Percentiles rank a stretch among this genome's conserved stretches.
These are phyloP conservation scores for Litoditis marina DNA, from an alignment of 2,888 invertebrate species.

Conservation along the genomic window DNA sequence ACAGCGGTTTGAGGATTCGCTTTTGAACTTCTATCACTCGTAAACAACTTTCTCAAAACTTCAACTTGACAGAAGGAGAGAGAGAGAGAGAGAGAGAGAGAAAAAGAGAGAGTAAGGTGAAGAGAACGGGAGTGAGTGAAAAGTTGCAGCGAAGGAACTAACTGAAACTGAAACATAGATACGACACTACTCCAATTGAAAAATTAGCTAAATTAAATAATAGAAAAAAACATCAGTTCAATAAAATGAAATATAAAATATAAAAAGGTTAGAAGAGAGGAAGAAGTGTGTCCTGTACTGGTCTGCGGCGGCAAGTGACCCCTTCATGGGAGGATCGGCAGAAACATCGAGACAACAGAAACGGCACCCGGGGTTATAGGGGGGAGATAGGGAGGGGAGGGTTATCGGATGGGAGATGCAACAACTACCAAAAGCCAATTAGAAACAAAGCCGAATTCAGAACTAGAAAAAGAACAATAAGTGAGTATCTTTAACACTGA, in stretches of 20 bases:
- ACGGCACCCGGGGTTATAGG: too few relatives aligned
- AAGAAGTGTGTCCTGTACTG: neutral
- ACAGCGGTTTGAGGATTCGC: neutral
- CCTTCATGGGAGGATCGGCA: too few relatives aligned
- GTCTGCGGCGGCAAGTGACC: too few relatives aligned
- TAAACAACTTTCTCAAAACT: neutral
- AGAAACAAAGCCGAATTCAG: too few relatives aligned
- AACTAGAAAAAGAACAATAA: too few relatives aligned
- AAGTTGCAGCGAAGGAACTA: neutral
- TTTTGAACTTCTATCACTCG: neutral
- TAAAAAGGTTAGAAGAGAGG: neutral
- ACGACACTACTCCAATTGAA: neutral
- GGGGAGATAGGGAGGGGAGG: too few relatives aligned
- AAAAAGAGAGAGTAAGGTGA: constrained; percentile 1
- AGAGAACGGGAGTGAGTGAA: constrained; percentile 2
- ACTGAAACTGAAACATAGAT: too few relatives aligned
- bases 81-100: constrained; percentile 11
- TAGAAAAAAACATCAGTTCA: neutral
- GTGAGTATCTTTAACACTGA: too few relatives aligned
- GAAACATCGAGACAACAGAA: too few relatives aligned
- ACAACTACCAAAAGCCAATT: too few relatives aligned
- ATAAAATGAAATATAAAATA: neutral
- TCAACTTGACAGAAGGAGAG: neutral
- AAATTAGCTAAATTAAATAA: neutral
- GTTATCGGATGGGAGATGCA: too few relatives aligned